phyloP scores from a whole-genome alignment of 2,888 invertebrate genomes.

The Gymnosoma rotundatum region DNA sequence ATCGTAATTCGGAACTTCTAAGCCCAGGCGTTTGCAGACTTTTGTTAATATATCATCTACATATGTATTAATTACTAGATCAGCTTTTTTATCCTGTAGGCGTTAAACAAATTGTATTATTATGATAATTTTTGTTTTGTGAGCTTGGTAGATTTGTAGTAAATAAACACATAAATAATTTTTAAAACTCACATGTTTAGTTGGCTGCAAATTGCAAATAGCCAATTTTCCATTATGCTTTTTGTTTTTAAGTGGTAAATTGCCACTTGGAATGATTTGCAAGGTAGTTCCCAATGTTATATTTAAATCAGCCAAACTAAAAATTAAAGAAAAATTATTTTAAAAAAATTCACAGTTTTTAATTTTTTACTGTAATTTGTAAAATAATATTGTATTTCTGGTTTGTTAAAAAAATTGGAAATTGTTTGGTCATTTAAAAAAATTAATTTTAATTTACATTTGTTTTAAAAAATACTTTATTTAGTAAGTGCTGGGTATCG shows the following conservation, averaged over 20 bases:
- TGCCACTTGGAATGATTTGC: slow-evolving; percentile 98
- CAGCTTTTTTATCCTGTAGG: slow-evolving; percentile 92
- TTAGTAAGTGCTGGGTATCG: too few species aligned
- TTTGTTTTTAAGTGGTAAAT: slow-evolving; percentile 92
- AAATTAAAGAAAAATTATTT: slow-evolving; percentile 77
- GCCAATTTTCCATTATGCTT: slow-evolving; percentile 94
- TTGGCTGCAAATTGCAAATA: slow-evolving; percentile 98
- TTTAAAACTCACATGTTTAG: slow-evolving; percentile 91
- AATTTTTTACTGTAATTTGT: too few species aligned
- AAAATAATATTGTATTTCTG: too few species aligned
- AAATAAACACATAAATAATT: too few species aligned
- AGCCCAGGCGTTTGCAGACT: slow-evolving; percentile 88
- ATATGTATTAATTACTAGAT: slow-evolving; percentile 93
- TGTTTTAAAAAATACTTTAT: too few species aligned
- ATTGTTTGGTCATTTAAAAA: too few species aligned
- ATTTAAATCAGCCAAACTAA: slow-evolving; percentile 94
- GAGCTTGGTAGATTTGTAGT: too few species aligned
- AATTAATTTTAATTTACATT: too few species aligned
- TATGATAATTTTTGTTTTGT: neutral
- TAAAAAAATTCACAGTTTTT: too few species aligned
- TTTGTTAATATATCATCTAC: slow-evolving; percentile 91
- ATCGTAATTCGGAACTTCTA: slow-evolving; percentile 89
- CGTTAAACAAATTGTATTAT: neutral
- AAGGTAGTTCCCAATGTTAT: slow-evolving; percentile 98
- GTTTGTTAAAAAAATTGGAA: too few species aligned